Base-by-base conservation (phyloP, 92 coral and sea anemone species). In the Phymanthus crucifer region DNA sequence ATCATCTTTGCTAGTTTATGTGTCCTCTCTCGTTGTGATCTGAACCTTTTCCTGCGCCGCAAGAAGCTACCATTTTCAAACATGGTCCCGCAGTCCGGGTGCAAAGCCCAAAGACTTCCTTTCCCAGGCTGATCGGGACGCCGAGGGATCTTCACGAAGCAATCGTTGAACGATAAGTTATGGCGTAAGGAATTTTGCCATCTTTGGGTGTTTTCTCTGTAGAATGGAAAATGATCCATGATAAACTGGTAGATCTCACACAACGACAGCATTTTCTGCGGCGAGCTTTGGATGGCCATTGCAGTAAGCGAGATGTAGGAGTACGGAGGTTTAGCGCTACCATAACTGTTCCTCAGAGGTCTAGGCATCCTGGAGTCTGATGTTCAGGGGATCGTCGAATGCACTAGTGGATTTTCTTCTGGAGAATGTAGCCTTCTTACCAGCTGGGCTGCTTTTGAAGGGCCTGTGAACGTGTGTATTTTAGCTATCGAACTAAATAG, bases 141-240 rank as follows among this genome's bases (percentile, higher is more conserved):
- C 33, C 99, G 94, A 57, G 99, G 99, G 17, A 96, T 94, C 85
- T 96, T 96, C 48, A 96, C 83, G 65, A 96, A 96, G 77, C 99
- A 96, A 83, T 96, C 99, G 83, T 96, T 96, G 87, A 96, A 96
- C 36, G 96, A 90, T 24, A 96, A 85, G 75, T 94, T 96, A 72
- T 96, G 99, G 18, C 99, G 90, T 0, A 96, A 88, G 10, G 99
- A 96, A 87, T 96, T 96, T 73, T 96, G 99, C 99, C 99, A 96
- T 29, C 99, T 90, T 75, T 96, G 99, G 33, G 97, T 94, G 87
- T 96, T 96, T 23, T 92, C 97, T 77, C 99, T 83, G 90, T 96
- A 96, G 79, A 93, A 96, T 3, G 99, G 99, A 37, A 96, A 96
- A 66, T 93, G 97, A 80, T 96, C 99, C 99, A 96, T 96, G 32